Evolutionary conservation across 2,113 vertebrate genomes (phyloP), one percentile per base, ranked within the genome.

Genomic region (Cottus gobio): DNA sequence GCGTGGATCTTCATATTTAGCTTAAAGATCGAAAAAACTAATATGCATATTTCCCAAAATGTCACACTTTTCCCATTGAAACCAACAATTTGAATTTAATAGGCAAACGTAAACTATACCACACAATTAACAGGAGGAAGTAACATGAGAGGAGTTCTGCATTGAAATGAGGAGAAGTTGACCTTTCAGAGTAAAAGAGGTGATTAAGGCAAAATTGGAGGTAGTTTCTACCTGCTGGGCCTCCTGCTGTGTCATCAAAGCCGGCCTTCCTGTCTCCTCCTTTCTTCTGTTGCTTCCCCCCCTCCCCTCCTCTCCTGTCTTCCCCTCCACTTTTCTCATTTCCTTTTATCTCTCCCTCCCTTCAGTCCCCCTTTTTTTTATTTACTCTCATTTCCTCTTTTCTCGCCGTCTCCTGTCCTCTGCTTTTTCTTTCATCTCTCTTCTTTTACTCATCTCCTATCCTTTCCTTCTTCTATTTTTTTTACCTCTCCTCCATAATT

Each of bases 181-280:
- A 48, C 42, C 13, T 16, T 22, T 34, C 4, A 16, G 36, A 36
- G 1, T n/a, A n/a, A 58, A 83, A 82, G 74, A 83, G 83, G 84
- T 88, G 79, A 90, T 87, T 85, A 80, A 75, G 69, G 79, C 60
- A 79, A 77, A 77, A 67, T 24, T 87, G 68, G 52, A 81, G 66
- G 85, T 75, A 50, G 66, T 62, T 82, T 65, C 46, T 82, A 82
- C 84, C 75, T 84, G 77, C 84, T 81, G 83, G 52, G 74, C 71
- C n/a, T 79, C 85, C 75, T 60, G 67, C 64, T 75, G 83, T 30
- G 65, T 80, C 72, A 61, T 82, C 75, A 82, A 39, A 75, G 50
- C 70, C 28, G 34, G 15, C 60, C 67, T 66, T 63, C 71, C 82
- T 65, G 57, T 77, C 71, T 79, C 31, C 61, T 71, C 28, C 70